Evolutionary conservation across 2,888 invertebrate species (phyloP), one percentile per base, ranked within the genome.

Genomic region (Scaptomyza flava): DNA sequence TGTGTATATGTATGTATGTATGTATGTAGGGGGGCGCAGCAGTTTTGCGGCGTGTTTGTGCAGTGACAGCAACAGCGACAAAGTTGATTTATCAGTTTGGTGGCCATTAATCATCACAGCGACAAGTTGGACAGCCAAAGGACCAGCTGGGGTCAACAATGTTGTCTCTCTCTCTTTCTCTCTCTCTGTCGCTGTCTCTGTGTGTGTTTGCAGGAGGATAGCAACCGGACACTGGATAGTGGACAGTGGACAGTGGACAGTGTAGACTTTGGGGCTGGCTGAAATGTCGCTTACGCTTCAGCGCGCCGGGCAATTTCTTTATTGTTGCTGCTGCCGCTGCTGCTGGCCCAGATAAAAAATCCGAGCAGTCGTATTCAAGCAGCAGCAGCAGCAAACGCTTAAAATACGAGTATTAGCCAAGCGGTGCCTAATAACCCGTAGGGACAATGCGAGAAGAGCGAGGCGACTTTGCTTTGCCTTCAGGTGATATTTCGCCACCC

Each of bases 41-140:
- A 77, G 76, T 85, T 82, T 41, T 82, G 84, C 81, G 87, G 78
- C 84, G 85, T 82, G 79, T 83, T 77, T 78, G 81, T 78, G 78
- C 79, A 80, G 76, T 84, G 86, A 87, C 87, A 87, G 87, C 85
- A 80, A 87, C 80, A 81, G 79, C 81, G 85, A 81, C 84, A 84
- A 88, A 89, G 86, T 89, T 89, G 89, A 89, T 89, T 89, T 89
- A 89, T 89, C 89, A 82, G 86, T 82, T 89, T 84, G 80, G 84
- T 80, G 84, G 85, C 87, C 88, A 89, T 89, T 89, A 88, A 89
- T 89, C 89, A 89, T 82, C 79, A 70, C 81, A 80, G 88, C 87
- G 89, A 89, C 89, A 89, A 89, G 89, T 89, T 88, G 87, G 89
- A 84, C 87, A 81, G 80, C 84, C 79, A 81, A 76, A 84, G 84